These are phyloP conservation scores for Caenorhabditis elegans DNA, from an alignment of 1,140 invertebrate species.

Conservation along the genomic window WBcel235 BX284605.5:12360501-12361000, in stretches of 20 bases:
- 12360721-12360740: not conserved
- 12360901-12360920: slow-evolving; percentile 7
- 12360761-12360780: slow-evolving; percentile 10
- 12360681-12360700: not conserved
- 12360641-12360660: not conserved
- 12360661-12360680: slow-evolving; percentile 1
- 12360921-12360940: slow-evolving; percentile 3
- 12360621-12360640: not conserved
- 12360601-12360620: not conserved
- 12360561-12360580: not conserved
- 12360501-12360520: not conserved
- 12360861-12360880: not conserved
- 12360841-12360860: not conserved
- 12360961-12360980: not conserved
- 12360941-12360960: not conserved
- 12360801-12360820: not conserved
- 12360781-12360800: not conserved
- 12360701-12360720: not conserved
- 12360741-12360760: slow-evolving; percentile 24
- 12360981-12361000: not conserved
- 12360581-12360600: slow-evolving; percentile 1
- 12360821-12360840: not conserved
- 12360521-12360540: not conserved
- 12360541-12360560: not conserved
- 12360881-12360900: slow-evolving; percentile 2